Base-by-base conservation (phyloP, 2,888 invertebrate genomes). In the Branchellion lobata region DNA sequence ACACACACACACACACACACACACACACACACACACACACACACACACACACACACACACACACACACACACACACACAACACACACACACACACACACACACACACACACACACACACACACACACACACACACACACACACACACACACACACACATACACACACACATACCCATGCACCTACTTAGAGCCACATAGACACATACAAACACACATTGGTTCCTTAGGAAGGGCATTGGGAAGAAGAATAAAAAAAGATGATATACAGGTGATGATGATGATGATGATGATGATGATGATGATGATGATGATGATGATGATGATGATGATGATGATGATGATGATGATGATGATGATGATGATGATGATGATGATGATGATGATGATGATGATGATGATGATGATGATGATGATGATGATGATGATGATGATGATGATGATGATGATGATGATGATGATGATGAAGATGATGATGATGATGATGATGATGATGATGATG, bases 21-120 rank as follows among this genome's bases (percentile, higher is more conserved):
- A 40, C 40, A 40, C 29, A 82, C 84, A 33, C 78, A 81, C 18
- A n/a, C n/a, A n/a, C n/a, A n/a, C n/a, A n/a, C n/a, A n/a, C n/a
- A n/a, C n/a, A n/a, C n/a, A n/a, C n/a, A n/a, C n/a, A n/a, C n/a
- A n/a, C n/a, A n/a, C n/a, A n/a, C n/a, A n/a, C n/a, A n/a, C n/a
- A n/a, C n/a, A n/a, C n/a, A n/a, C n/a, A n/a, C n/a, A n/a, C n/a
- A n/a, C n/a, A n/a, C n/a, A n/a, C n/a, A n/a, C n/a, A n/a, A n/a
- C n/a, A n/a, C n/a, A n/a, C n/a, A n/a, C n/a, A n/a, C n/a, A n/a
- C n/a, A n/a, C n/a, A n/a, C n/a, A n/a, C n/a, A n/a, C n/a, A n/a
- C n/a, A n/a, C n/a, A n/a, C n/a, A n/a, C n/a, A n/a, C n/a, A n/a
- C n/a, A n/a, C n/a, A n/a, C n/a, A n/a, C n/a, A n/a, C n/a, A n/a